A percentile compares a stretch with the other conserved stretches of the same genome.
Evolutionary conservation across 2,797 vertebrate species (phyloP).

Genomic region (Sarcoramphus papa): DNA sequence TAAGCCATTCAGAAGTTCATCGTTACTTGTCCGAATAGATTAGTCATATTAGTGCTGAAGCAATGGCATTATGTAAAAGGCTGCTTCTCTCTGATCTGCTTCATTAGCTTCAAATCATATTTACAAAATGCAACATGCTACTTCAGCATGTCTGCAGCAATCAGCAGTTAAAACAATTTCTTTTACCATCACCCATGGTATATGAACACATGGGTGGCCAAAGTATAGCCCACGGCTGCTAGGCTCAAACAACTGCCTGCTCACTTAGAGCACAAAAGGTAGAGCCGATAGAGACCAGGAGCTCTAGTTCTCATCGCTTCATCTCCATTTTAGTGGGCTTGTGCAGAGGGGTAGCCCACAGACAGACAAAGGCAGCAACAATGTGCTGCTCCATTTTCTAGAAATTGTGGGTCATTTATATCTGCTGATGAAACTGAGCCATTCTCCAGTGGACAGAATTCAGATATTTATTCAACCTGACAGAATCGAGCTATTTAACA

Average conservation of each 20-base stretch:
- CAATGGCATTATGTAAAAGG: slow-evolving; percentile 47
- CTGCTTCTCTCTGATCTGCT: slow-evolving; percentile 30
- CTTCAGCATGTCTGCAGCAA: slow-evolving; percentile 30
- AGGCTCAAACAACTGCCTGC: neutral
- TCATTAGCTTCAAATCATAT: slow-evolving; percentile 59
- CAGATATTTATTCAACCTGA: slow-evolving; percentile 55
- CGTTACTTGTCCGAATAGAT: slow-evolving; percentile 69
- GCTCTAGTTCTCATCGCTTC: neutral
- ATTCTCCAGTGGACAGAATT: neutral
- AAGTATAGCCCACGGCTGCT: neutral
- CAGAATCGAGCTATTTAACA: slow-evolving; percentile 55
- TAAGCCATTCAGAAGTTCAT: slow-evolving; percentile 69
- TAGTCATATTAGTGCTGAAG: slow-evolving; percentile 67
- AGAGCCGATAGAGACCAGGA: neutral
- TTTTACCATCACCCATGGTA: neutral
- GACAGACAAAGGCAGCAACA: neutral
- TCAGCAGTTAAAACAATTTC: neutral
- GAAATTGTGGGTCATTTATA: neutral
- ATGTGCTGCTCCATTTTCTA: neutral
- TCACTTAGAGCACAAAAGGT: neutral
- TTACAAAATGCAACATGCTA: slow-evolving; percentile 43
- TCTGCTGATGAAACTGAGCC: slow-evolving; percentile 3
- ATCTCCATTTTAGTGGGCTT: neutral
- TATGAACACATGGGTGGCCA: neutral
- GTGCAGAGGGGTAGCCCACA: neutral